Conservation (phyloP, 2,797 vertebrate species). For the Chelidonichthys spinosus region DNA sequence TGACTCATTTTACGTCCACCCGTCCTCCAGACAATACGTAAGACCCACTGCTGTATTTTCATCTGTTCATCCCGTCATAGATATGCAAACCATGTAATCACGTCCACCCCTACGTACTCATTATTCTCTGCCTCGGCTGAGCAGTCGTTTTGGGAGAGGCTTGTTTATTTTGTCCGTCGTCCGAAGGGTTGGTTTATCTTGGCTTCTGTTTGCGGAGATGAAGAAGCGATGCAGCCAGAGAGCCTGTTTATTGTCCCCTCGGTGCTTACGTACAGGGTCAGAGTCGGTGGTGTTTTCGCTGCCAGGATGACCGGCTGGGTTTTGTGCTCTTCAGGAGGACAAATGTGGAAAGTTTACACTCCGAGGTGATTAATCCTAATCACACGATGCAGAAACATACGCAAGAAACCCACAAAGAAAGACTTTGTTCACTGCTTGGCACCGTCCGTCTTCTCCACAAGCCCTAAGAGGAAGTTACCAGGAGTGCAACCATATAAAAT, state of each 20-base stretch:
- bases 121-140: neutral
- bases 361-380: constrained; percentile 41
- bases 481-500: constrained; percentile 44
- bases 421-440: constrained; percentile 64
- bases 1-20: too few relatives aligned
- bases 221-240: neutral
- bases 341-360: constrained; percentile 49
- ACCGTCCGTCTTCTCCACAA: constrained; percentile 18
- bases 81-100: neutral
- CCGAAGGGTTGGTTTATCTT: constrained; percentile 11
- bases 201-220: constrained; percentile 3
- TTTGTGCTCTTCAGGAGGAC: constrained; percentile 10
- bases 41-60: neutral
- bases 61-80: neutral
- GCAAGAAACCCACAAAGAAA: constrained; percentile 52
- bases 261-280: constrained; percentile 18
- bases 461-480: constrained; percentile 25
- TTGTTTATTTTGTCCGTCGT: neutral
- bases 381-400: constrained; percentile 40
- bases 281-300: constrained; percentile 13
- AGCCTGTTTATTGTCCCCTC: constrained; percentile 4
- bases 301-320: constrained; percentile 28
- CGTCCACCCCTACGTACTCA: neutral
- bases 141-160: neutral
- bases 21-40: neutral